Evolutionary conservation across 2,888 invertebrate species (phyloP), one percentile per base, ranked within the genome.

Genomic region (Hypomecis atomaria): DNA sequence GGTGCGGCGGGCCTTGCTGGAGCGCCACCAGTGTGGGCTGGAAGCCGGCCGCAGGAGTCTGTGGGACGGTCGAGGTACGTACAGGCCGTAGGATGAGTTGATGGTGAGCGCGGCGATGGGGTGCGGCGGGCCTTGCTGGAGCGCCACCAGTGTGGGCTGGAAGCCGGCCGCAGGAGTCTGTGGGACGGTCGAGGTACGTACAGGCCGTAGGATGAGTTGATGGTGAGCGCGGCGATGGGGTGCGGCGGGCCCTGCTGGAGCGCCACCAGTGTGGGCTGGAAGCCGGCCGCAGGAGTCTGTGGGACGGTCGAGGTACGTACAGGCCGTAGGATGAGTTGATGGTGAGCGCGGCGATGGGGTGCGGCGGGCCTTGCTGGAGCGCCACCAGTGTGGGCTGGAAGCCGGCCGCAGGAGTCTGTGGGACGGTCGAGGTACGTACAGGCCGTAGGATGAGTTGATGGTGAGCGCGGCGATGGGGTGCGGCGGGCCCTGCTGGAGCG

Each of bases 191-290:
- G 5, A 37, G 5, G 54, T 59, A 96, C 98, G 96, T 93, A 99
- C 99, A 99, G 95, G 90, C 99, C 99, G 92, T 98, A 99, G 64
- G 97, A 97, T 78, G 99, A 98, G 94, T 99, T 99, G 88, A 99
- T 95, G 79, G 97, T 96, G 83, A 99, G 95, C 73, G 98, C 95
- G 76, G 98, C 96, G 84, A 99, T 96, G 86, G 88, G 97, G 96
- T 77, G 98, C 96, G 79, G 96, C 95, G 90, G 96, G 93, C 97
- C 97, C 57, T 96, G 96, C 79, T 99, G 97, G 82, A 99, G 93
- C 89, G 99, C 99, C 74, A 99, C 97, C 72, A 99, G 94, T 82
- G 98, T 97, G 54, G 98, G 97, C 94, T 99, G 99, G 94, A 98
- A 99, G 73, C 99, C 99, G n/a, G 99, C 94, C 45, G 96, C 95